Conservation (phyloP, 2,888 invertebrate species). For the Sphinx pinastri region DNA sequence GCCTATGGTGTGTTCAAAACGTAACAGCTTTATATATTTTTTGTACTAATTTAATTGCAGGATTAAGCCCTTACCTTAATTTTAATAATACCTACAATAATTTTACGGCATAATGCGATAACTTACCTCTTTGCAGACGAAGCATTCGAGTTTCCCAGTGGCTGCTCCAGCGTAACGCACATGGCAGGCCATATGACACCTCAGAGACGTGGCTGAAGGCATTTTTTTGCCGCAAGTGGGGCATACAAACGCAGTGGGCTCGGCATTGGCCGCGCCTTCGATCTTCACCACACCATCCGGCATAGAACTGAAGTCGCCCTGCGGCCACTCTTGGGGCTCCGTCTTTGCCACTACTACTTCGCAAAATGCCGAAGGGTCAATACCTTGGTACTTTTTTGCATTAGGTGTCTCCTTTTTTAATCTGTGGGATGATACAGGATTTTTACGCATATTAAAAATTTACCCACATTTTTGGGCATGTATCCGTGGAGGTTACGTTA, state of each 20-base stretch:
- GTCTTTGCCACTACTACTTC: conserved; percentile 83
- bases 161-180: conserved; percentile 68
- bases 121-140: conserved; percentile 75
- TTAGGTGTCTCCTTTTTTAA: conserved; percentile 48
- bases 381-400: conserved; percentile 40
- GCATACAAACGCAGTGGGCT: conserved; percentile 71
- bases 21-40: too few species aligned
- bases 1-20: too few species aligned
- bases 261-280: conserved; percentile 52
- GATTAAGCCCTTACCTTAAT: too few species aligned
- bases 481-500: too few species aligned
- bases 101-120: not conserved
- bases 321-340: conserved; percentile 79
- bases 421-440: conserved; percentile 32
- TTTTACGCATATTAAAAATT: not conserved
- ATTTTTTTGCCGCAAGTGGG: conserved; percentile 75
- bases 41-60: too few species aligned
- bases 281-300: conserved; percentile 61
- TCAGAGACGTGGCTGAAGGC: conserved; percentile 72
- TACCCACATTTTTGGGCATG: too few species aligned
- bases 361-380: conserved; percentile 80
- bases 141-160: conserved; percentile 69
- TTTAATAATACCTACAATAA: too few species aligned
- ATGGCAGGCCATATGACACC: conserved; percentile 78
- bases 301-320: conserved; percentile 76